Conservation (phyloP, 2,113 vertebrate species). For the Gracilinanus agilis region DNA sequence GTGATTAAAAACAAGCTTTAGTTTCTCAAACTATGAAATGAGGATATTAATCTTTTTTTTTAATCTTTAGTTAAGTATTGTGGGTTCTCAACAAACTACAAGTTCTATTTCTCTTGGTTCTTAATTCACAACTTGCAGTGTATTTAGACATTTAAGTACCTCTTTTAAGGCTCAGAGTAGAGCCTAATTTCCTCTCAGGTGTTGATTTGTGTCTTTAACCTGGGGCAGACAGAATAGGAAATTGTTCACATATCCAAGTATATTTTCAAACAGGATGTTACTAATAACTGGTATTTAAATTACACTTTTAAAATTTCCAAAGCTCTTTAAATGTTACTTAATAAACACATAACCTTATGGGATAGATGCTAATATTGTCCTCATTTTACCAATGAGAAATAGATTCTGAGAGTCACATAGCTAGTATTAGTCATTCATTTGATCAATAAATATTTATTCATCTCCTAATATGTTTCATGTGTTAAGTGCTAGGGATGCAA, state of each 20-base stretch:
- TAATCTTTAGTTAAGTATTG: neutral
- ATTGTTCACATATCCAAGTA: neutral
- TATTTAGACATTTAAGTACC: neutral
- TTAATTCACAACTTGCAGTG: neutral
- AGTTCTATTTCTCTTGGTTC: neutral
- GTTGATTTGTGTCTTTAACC: neutral
- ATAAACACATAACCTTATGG: neutral
- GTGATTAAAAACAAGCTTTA: neutral
- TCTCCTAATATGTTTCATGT: neutral
- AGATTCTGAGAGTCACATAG: neutral
- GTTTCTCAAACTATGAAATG: constrained; percentile 17
- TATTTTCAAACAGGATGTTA: neutral
- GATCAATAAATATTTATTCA: neutral
- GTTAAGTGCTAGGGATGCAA: neutral
- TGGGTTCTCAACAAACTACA: neutral
- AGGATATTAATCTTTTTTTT: neutral
- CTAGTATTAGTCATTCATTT: neutral
- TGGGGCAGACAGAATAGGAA: neutral
- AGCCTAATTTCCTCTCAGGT: neutral
- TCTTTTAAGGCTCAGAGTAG: neutral
- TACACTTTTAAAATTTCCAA: neutral
- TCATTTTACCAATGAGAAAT: neutral
- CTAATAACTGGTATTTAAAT: neutral
- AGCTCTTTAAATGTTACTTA: neutral
- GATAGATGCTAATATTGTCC: neutral